Conservation (phyloP, 2,797 vertebrate species). For the Acanthis flammea region DNA sequence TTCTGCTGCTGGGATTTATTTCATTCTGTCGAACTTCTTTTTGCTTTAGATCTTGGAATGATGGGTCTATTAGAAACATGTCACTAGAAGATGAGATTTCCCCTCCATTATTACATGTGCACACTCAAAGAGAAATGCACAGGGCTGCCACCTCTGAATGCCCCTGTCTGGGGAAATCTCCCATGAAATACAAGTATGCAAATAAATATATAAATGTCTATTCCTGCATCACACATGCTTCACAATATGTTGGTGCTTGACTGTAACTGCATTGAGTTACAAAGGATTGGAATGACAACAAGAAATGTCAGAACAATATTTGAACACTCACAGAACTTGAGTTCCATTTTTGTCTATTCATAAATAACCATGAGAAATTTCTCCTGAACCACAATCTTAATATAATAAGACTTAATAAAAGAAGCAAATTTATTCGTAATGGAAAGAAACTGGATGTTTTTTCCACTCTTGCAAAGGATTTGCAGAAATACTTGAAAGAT, state of each 20-base stretch:
- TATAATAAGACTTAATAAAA: not conserved
- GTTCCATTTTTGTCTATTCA: not conserved
- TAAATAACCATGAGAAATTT: not conserved
- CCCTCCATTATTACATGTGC: not conserved
- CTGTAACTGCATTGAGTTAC: not conserved
- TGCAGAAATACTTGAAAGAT: not conserved
- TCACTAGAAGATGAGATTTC: not conserved
- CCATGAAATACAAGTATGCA: not conserved
- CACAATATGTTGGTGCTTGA: not conserved
- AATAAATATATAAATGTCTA: not conserved
- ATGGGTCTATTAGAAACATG: not conserved
- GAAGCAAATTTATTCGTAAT: not conserved
- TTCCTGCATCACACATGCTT: not conserved
- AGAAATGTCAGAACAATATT: not conserved
- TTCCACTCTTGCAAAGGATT: not conserved
- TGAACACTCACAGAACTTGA: not conserved
- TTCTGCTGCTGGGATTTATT: not conserved
- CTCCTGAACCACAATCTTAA: not conserved
- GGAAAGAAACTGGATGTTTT: not conserved
- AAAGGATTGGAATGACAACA: not conserved
- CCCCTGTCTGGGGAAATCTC: not conserved
- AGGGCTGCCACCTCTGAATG: not conserved
- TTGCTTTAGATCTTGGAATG: not conserved
- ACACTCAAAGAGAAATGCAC: not conserved
- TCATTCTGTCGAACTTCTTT: not conserved